Evolutionary conservation across 2,888 invertebrate genomes (phyloP).

Genomic region (Chrysolina haemoptera): DNA sequence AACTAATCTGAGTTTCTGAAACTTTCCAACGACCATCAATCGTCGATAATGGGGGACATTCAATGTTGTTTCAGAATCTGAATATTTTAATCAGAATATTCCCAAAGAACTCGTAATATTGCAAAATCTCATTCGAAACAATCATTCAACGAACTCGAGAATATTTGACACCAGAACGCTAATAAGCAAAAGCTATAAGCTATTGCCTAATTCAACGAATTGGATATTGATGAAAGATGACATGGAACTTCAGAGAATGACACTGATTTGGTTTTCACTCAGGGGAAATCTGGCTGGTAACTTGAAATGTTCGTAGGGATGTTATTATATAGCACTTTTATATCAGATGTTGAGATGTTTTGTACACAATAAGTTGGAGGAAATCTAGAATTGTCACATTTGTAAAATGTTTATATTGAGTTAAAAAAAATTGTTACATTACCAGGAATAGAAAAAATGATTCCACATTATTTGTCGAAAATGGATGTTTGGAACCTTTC

Average conservation of each 20-base stretch:
- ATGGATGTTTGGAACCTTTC: too few relatives aligned
- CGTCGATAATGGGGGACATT: neutral
- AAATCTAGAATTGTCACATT: too few relatives aligned
- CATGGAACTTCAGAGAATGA: neutral
- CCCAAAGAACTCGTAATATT: neutral
- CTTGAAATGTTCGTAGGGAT: neutral
- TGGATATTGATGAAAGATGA: neutral
- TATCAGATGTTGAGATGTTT: too few relatives aligned
- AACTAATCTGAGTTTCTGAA: neutral
- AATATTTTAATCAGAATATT: neutral
- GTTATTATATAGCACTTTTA: too few relatives aligned
- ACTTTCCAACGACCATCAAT: constrained; percentile 1
- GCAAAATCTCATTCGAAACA: neutral
- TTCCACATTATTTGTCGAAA: too few relatives aligned
- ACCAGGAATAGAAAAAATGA: too few relatives aligned
- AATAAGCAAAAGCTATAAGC: neutral
- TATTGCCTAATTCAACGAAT: neutral
- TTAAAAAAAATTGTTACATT: too few relatives aligned
- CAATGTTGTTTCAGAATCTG: neutral
- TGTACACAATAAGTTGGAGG: too few relatives aligned
- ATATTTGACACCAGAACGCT: neutral
- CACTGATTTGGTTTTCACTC: neutral
- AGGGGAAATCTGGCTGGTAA: neutral
- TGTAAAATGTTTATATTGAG: too few relatives aligned
- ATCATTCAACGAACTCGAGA: neutral